Evolutionary conservation across 2,888 invertebrate genomes (phyloP), one percentile per base, ranked within the genome.

Genomic region (Parnassius mnemosyne): DNA sequence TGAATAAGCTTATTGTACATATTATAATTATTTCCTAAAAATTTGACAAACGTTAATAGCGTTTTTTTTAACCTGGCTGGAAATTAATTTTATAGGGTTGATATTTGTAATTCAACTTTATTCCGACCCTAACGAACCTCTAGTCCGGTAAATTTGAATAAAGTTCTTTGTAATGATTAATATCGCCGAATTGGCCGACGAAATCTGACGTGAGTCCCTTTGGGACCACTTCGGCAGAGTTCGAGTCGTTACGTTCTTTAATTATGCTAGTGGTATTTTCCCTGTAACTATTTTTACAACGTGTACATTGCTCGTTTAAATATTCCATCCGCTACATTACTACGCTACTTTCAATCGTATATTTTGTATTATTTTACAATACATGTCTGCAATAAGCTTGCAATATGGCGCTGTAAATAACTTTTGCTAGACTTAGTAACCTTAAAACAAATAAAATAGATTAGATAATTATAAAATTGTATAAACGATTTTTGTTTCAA

Each of bases 111-210:
- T 55, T 12, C 10, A 50, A 51, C 57, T 54, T 49, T 20, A 56
- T 50, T n/a, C 25, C 42, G n/a, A 34, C 64, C 63, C 58, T 43
- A 61, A 50, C 53, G 13, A 7, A 42, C 20, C 16, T 20, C 43
- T 41, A 41, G 59, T 46, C 63, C 69, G 72, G 71, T 75, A 74
- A 77, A 84, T 85, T 85, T 83, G 77, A 83, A 86, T 86, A 81
- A 78, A 81, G 79, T 81, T 79, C 77, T 78, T 41, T 53, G 16
- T 55, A 81, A 84, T 86, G 81, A 87, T 86, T 81, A 85, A 84
- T 82, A 82, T 80, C 77, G 72, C 75, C 71, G 75, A 82, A 84
- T 81, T 80, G 75, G 75, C 76, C 82, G 79, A 80, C 78, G 80
- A 87, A 87, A 86, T 85, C 85, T 82, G 80, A 78, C 71, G 69